These are phyloP conservation scores for Acipenser ruthenus DNA, from an alignment of 2,797 vertebrate species.

Conservation along the genomic window DNA sequence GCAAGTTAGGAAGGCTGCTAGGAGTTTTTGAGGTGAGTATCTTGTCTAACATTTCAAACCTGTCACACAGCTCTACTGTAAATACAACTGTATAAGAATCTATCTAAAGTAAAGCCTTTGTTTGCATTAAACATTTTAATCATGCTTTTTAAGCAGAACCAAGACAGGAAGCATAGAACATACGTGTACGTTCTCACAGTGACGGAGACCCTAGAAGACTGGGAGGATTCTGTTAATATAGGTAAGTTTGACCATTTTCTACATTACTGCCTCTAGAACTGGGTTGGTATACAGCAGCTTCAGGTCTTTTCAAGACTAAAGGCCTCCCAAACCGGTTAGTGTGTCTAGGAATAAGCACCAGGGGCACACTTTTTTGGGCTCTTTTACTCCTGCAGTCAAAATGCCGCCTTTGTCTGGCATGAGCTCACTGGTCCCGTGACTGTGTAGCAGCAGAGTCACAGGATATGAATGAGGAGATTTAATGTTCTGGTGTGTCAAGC, in stretches of 20 bases:
- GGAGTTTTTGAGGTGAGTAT: conserved; percentile 94
- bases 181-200: conserved; percentile 93
- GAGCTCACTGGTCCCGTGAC: not conserved
- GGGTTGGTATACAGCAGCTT: not conserved
- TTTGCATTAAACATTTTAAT: not conserved
- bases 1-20: conserved; percentile 86
- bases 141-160: conserved; percentile 76
- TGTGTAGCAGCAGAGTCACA: too few species aligned
- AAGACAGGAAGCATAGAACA: conserved; percentile 94
- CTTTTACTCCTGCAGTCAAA: not conserved
- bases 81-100: too few species aligned
- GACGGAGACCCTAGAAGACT: conserved; percentile 92
- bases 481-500: too few species aligned
- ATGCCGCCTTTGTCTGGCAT: not conserved
- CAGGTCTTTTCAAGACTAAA: not conserved
- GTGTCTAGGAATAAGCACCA: not conserved
- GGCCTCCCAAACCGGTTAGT: not conserved
- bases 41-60: conserved; percentile 4
- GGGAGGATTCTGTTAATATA: conserved; percentile 97
- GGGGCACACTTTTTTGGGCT: not conserved
- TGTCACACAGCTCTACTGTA: too few species aligned
- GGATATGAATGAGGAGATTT: too few species aligned
- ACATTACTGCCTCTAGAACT: too few species aligned
- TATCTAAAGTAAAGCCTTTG: too few species aligned
- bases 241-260: conserved; percentile 53